Percentiles rank a stretch among this genome's conserved stretches.
Conservation (phyloP, 1,140 invertebrate genomes). For the Listronotus oregonensis region DNA sequence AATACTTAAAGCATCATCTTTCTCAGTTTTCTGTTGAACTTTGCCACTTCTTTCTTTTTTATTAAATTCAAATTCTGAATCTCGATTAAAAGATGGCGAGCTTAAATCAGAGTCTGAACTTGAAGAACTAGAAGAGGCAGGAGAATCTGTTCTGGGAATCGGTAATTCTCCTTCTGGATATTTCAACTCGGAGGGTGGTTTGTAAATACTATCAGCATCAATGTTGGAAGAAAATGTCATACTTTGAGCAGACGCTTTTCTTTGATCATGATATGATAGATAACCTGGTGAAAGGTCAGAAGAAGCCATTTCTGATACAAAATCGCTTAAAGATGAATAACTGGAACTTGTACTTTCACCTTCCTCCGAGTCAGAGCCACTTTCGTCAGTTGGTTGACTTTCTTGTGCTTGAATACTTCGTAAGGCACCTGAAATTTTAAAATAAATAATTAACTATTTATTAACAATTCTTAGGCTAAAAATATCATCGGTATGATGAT, state of each 20-base stretch:
- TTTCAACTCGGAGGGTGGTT: slow-evolving; percentile 64
- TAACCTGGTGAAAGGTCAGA: slow-evolving; percentile 82
- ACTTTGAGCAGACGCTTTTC: slow-evolving; percentile 57
- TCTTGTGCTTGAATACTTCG: slow-evolving; percentile 76
- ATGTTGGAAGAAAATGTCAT: slow-evolving; percentile 71
- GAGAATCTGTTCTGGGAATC: slow-evolving; percentile 63
- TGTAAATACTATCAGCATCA: slow-evolving; percentile 69
- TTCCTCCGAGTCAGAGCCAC: slow-evolving; percentile 92
- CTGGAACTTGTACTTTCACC: slow-evolving; percentile 93
- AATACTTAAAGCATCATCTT: slow-evolving; percentile 69
- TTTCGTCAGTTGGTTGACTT: slow-evolving; percentile 89
- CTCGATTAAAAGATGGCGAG: slow-evolving; percentile 70
- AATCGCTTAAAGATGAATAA: slow-evolving; percentile 93
- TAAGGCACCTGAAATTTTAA: slow-evolving; percentile 36
- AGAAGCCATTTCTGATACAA: slow-evolving; percentile 91
- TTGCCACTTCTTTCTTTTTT: slow-evolving; percentile 50
- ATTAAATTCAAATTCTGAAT: slow-evolving; percentile 68
- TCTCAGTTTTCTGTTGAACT: slow-evolving; percentile 56
- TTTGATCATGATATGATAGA: slow-evolving; percentile 51
- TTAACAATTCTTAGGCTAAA: no score
- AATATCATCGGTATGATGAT: no score
- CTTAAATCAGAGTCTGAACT: slow-evolving; percentile 71
- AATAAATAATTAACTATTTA: background rate
- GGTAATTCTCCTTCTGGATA: slow-evolving; percentile 67
- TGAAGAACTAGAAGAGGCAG: slow-evolving; percentile 68